Conservation (phyloP, 2,113 vertebrate genomes). For the Odobenus rosmarus region DNA sequence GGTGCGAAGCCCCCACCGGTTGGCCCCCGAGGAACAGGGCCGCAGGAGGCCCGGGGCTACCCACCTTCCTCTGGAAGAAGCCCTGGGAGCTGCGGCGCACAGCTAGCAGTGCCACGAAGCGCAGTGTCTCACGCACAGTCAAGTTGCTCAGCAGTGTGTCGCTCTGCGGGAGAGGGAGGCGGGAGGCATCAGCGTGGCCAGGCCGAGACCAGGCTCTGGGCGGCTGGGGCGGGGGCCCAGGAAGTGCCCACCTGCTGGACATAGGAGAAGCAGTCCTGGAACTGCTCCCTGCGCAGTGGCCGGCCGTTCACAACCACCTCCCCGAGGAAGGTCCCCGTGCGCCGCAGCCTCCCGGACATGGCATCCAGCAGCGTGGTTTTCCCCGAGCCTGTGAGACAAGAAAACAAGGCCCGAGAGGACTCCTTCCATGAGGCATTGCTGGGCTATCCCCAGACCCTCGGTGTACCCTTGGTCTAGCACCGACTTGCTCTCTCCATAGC, state of each 20-base stretch:
- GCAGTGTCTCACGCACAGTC: slow-evolving; percentile 94
- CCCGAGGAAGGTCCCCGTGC: slow-evolving; percentile 86
- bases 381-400: slow-evolving; percentile 89
- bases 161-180: slow-evolving; percentile 82
- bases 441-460: not conserved
- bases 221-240: accelerated
- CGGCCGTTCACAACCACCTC: slow-evolving; percentile 93
- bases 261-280: slow-evolving; percentile 96
- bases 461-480: not conserved
- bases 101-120: slow-evolving; percentile 92
- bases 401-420: not conserved
- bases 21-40: not conserved
- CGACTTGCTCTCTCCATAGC: not conserved
- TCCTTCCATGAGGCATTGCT: accelerated
- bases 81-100: slow-evolving; percentile 83
- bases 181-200: not conserved
- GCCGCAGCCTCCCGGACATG: slow-evolving; percentile 91
- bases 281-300: slow-evolving; percentile 90
- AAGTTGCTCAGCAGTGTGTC: slow-evolving; percentile 94
- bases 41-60: not conserved
- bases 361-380: slow-evolving; percentile 96
- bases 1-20: accelerated
- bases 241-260: slow-evolving; percentile 91
- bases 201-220: accelerated
- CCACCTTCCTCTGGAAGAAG: slow-evolving; percentile 91